Evolutionary conservation across 2,888 invertebrate genomes (phyloP).

Genomic region (Notodromas monacha): DNA sequence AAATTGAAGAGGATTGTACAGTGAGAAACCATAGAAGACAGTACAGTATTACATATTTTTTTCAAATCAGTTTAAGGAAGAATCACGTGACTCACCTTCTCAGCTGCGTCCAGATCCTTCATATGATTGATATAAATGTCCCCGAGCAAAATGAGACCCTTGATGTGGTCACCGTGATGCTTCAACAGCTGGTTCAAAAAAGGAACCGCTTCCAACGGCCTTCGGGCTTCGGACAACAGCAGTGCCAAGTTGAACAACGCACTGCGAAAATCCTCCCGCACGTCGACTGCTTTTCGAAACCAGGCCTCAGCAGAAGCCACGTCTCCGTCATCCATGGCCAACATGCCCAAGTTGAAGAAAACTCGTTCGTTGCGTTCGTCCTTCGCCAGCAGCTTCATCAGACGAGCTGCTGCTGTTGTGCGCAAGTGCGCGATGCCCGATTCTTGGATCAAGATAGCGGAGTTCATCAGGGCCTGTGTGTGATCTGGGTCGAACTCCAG

Average conservation of each 20-base stretch:
- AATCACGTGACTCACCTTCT: conserved; percentile 38
- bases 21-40: too few relatives aligned
- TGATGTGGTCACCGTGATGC: conserved; percentile 69
- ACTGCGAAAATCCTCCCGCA: conserved; percentile 55
- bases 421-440: conserved; percentile 38
- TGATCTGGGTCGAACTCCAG: conserved; percentile 72
- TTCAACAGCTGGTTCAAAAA: conserved; percentile 62
- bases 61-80: too few relatives aligned
- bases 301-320: conserved; percentile 58
- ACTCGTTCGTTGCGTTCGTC: conserved; percentile 50
- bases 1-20: too few relatives aligned
- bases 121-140: conserved; percentile 86
- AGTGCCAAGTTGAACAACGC: conserved; percentile 78
- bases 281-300: conserved; percentile 54
- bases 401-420: conserved; percentile 31
- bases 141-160: conserved; percentile 65
- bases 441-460: conserved; percentile 73
- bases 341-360: conserved; percentile 80
- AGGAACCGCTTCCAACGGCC: conserved; percentile 65
- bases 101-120: conserved; percentile 71
- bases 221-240: conserved; percentile 48
- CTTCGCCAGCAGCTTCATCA: conserved; percentile 42
- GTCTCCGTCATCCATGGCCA: conserved; percentile 77
- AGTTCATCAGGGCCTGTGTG: conserved; percentile 70
- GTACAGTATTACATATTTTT: too few relatives aligned